Conservation (phyloP, 2,113 vertebrate species). For the Sphyrna mokarran region DNA sequence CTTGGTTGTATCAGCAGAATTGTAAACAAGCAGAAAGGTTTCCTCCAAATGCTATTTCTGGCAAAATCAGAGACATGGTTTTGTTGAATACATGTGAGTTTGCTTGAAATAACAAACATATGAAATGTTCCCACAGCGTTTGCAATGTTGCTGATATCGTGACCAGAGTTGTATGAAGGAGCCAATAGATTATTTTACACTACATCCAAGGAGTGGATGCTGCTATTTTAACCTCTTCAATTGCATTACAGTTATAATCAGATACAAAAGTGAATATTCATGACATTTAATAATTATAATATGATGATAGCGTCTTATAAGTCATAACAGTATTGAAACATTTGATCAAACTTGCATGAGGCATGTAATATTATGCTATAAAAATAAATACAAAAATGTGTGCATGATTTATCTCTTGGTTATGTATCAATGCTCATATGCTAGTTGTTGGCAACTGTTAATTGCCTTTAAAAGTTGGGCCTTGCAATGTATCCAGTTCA, state of each 20-base stretch:
- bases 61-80: background rate
- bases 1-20: background rate
- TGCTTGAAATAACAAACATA: conserved; percentile 24
- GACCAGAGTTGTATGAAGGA: background rate
- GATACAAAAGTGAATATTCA: background rate
- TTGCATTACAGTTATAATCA: background rate
- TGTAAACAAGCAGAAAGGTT: background rate
- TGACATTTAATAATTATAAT: background rate
- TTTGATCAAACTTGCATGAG: background rate
- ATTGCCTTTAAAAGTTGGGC: no score
- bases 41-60: background rate
- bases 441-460: no score
- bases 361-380: no score
- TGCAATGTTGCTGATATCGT: background rate
- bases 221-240: background rate
- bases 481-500: no score
- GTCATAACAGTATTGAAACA: background rate
- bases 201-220: background rate
- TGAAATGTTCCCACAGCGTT: background rate
- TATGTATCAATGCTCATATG: no score
- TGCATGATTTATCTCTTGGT: no score
- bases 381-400: no score
- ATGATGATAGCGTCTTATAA: background rate
- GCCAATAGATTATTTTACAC: background rate
- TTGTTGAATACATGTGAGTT: background rate